Conservation (phyloP, 2,888 invertebrate genomes). For the Limnephilus marmoratus region DNA sequence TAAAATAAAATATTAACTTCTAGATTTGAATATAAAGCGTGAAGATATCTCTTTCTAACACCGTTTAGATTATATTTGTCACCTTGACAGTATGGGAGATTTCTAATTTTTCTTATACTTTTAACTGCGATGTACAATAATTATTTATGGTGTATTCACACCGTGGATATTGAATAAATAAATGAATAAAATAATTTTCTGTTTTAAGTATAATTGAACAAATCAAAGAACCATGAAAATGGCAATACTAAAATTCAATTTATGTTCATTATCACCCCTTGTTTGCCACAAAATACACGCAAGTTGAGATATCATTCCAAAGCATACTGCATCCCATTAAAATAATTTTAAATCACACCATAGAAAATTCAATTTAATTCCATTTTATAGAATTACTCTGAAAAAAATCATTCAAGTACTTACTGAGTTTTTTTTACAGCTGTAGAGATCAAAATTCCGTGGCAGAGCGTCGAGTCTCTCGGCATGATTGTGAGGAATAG, state of each 20-base stretch:
- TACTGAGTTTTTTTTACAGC: not conserved
- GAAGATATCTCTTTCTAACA: too few relatives aligned
- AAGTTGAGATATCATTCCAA: not conserved
- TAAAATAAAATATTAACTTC: too few relatives aligned
- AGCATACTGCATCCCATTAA: not conserved
- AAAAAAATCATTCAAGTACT: not conserved
- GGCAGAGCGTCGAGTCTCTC: not conserved
- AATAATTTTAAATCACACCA: not conserved
- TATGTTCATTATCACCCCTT: not conserved
- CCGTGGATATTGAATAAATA: too few relatives aligned
- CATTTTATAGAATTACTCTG: not conserved
- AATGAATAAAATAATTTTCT: not conserved
- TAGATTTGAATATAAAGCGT: too few relatives aligned
- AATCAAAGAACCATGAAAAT: not conserved
- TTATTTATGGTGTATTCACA: too few relatives aligned
- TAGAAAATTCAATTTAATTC: not conserved
- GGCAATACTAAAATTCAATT: not conserved
- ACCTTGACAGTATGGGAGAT: too few relatives aligned
- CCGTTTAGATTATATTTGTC: too few relatives aligned
- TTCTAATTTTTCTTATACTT: too few relatives aligned
- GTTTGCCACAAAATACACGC: not conserved
- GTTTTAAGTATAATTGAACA: not conserved
- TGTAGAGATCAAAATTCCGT: constrained; percentile 2
- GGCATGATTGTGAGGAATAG: constrained; percentile 33
- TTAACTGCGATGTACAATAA: too few relatives aligned